Percentiles rank a stretch among this genome's conserved stretches.
These are phyloP conservation scores for Syrmaticus mikado DNA, from an alignment of 2,113 vertebrate genomes.

Conservation along the genomic window DNA sequence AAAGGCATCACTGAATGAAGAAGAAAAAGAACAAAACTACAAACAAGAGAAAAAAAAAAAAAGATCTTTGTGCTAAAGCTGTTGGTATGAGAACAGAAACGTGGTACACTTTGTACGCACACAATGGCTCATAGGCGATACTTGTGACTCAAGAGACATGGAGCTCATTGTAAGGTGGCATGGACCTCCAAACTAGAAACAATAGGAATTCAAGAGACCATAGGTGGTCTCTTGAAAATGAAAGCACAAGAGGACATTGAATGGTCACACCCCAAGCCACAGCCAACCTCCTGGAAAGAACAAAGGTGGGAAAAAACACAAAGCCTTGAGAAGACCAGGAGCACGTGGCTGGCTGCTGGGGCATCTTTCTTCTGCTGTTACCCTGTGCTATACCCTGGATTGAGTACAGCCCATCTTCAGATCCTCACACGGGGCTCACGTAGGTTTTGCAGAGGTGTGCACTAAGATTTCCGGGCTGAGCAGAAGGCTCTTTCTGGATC, in stretches of 20 bases:
- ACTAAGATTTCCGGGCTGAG: not conserved
- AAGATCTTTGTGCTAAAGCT: not conserved
- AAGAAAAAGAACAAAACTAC: not conserved
- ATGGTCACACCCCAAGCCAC: not conserved
- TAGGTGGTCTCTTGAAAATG: not conserved
- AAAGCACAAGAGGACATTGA: not conserved
- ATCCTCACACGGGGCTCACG: not conserved
- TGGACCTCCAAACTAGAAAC: not conserved
- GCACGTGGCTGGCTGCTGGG: not conserved
- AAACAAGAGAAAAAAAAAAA: not conserved
- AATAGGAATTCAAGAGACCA: not conserved
- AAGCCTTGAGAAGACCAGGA: not conserved
- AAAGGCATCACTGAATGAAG: not conserved
- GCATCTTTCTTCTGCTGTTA: not conserved
- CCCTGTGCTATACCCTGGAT: rapidly evolving
- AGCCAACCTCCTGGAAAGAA: not conserved
- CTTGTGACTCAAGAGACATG: rapidly evolving
- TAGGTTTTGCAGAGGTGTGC: not conserved
- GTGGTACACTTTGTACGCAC: no score
- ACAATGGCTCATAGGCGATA: not conserved
- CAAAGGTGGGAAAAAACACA: not conserved
- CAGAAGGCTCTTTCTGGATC: not conserved
- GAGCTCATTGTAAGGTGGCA: not conserved
- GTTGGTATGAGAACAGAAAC: not conserved
- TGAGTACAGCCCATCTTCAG: not conserved